Conservation (phyloP, 2,797 vertebrate species). For the Protosalanx chinensis region DNA sequence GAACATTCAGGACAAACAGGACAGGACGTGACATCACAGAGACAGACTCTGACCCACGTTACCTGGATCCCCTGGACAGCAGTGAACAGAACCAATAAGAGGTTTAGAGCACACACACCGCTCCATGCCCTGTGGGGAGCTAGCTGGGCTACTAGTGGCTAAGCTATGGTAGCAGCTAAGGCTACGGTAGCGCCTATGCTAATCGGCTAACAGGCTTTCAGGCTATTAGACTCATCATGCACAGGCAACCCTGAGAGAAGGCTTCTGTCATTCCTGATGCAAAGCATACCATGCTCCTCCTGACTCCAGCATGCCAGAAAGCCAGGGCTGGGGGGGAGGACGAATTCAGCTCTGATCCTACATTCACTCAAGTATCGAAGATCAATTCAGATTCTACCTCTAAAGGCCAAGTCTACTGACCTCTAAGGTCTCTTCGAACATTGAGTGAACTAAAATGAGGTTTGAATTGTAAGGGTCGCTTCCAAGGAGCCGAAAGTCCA, state of each 20-base stretch:
- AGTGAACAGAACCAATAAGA: slow-evolving; percentile 83
- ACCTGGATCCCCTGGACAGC: slow-evolving; percentile 87
- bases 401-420: background rate
- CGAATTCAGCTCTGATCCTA: background rate
- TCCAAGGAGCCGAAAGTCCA: background rate
- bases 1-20: slow-evolving; percentile 2
- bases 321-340: slow-evolving; percentile 31
- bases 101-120: slow-evolving; percentile 71
- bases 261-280: slow-evolving; percentile 63
- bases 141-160: background rate
- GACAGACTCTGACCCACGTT: slow-evolving; percentile 45
- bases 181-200: background rate
- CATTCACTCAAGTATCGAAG: background rate
- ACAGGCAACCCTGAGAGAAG: slow-evolving; percentile 67
- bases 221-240: slow-evolving; percentile 61
- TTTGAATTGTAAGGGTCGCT: background rate
- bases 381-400: background rate
- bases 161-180: background rate
- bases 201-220: background rate
- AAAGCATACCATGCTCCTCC: slow-evolving; percentile 67
- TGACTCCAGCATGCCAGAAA: slow-evolving; percentile 71
- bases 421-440: slow-evolving; percentile 9
- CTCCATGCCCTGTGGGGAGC: slow-evolving; percentile 43
- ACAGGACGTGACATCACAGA: slow-evolving; percentile 7
- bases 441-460: background rate